phyloP scores from a whole-genome alignment of 1,140 invertebrate species.

The Orussus abietinus region DNA sequence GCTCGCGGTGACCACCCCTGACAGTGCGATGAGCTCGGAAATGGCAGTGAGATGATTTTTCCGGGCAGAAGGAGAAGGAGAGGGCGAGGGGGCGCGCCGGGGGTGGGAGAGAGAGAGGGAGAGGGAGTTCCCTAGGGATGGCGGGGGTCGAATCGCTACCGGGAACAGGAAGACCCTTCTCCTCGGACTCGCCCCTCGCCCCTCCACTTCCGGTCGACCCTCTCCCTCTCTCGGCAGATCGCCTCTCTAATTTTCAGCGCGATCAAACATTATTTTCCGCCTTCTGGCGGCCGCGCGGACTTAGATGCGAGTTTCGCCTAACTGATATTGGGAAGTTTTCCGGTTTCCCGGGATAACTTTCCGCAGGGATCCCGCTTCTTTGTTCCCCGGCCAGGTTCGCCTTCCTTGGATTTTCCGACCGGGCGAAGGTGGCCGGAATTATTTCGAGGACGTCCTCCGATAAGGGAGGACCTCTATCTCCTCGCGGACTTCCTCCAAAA shows the following conservation, averaged over 20 bases:
- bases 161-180: constrained; percentile 17
- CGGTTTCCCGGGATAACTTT: constrained; percentile 21
- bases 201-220: constrained; percentile 10
- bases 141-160: constrained; percentile 24
- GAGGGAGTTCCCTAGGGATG: constrained; percentile 21
- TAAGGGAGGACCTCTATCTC: too few species aligned
- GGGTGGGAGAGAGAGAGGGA: constrained; percentile 7
- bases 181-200: constrained; percentile 3
- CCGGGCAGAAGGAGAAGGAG: constrained; percentile 10
- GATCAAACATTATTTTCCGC: constrained; percentile 41
- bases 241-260: constrained; percentile 41
- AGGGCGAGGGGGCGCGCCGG: constrained; percentile 2
- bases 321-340: constrained; percentile 40
- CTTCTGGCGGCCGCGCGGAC: constrained; percentile 3
- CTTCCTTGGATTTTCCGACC: too few species aligned
- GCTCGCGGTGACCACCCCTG: constrained; percentile 19
- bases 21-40: constrained; percentile 25
- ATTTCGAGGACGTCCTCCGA: too few species aligned
- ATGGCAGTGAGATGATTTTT: constrained; percentile 31
- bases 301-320: constrained; percentile 27
- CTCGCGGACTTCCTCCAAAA: too few species aligned
- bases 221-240: constrained; percentile 21
- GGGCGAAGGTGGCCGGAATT: too few species aligned
- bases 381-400: too few species aligned
- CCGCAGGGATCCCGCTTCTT: not conserved